These are phyloP conservation scores for Pica pica DNA, from an alignment of 2,113 vertebrate species.

Conservation along the genomic window DNA sequence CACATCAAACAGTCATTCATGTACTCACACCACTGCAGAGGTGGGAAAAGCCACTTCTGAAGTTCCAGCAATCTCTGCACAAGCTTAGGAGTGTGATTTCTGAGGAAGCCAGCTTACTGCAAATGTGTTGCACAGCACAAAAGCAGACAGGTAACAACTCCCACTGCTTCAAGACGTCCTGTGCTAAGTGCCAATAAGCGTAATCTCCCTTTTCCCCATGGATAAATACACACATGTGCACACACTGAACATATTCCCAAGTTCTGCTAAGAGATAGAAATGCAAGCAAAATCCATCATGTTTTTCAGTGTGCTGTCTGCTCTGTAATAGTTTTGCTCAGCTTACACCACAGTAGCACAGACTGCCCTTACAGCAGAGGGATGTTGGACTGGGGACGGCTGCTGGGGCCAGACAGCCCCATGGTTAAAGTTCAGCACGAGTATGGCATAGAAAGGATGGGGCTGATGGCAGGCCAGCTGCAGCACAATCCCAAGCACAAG, in stretches of 20 bases:
- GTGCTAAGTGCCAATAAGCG: neutral
- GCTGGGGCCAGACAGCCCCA: neutral
- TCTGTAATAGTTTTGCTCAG: neutral
- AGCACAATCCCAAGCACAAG: constrained; percentile 50
- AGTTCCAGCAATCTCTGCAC: neutral
- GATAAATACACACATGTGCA: neutral
- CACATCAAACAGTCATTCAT: neutral
- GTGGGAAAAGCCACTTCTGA: neutral
- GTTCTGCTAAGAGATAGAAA: neutral
- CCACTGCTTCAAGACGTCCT: neutral
- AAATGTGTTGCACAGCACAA: neutral
- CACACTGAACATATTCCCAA: neutral
- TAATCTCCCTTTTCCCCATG: neutral
- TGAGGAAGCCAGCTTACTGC: neutral
- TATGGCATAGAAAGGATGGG: neutral
- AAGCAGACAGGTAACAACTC: neutral
- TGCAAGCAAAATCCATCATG: rapidly evolving
- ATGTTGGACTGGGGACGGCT: neutral
- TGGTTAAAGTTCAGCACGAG: neutral
- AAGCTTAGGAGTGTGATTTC: neutral
- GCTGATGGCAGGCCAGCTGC: constrained; percentile 40
- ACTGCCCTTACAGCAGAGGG: neutral
- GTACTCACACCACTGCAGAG: neutral
- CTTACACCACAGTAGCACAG: neutral
- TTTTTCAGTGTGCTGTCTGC: neutral